These are phyloP conservation scores for Plutomurus gul DNA, from an alignment of 1,140 invertebrate species.

Conservation along the genomic window DNA sequence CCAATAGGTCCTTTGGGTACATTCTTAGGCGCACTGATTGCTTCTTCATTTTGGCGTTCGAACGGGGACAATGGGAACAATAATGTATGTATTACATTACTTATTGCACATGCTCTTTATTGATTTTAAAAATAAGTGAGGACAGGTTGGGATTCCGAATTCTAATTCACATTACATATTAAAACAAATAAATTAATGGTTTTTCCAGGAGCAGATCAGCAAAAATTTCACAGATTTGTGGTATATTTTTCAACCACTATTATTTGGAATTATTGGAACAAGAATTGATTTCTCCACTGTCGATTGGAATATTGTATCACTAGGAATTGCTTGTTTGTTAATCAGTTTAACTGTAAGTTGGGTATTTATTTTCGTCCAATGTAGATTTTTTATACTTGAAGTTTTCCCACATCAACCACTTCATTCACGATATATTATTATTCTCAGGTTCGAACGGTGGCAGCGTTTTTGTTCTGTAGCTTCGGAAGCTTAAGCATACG, in stretches of 20 bases:
- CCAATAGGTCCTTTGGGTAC: conserved; percentile 40
- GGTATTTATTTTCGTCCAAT: too few species aligned
- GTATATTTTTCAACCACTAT: conserved; percentile 49
- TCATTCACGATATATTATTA: not conserved
- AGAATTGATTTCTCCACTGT: conserved; percentile 40
- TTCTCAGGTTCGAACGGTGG: conserved; percentile 33
- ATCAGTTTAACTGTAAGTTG: conserved; percentile 32
- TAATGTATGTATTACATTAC: conserved; percentile 36
- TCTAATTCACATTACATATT: not conserved
- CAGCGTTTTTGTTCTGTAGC: not conserved
- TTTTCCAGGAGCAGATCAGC: conserved; percentile 21
- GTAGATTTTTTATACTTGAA: too few species aligned
- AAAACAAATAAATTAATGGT: not conserved
- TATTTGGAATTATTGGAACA: conserved; percentile 50
- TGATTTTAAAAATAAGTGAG: too few species aligned
- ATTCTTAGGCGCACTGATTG: conserved; percentile 39
- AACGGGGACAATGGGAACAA: conserved; percentile 33
- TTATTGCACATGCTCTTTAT: too few species aligned
- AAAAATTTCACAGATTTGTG: conserved; percentile 34
- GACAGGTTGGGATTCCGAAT: too few species aligned
- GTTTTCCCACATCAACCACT: too few species aligned
- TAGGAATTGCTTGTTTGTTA: conserved; percentile 33
- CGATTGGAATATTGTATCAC: conserved; percentile 37
- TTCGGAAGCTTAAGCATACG: conserved; percentile 30
- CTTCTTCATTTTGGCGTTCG: conserved; percentile 35